Base-by-base conservation (phyloP, 1,140 invertebrate genomes). In the Trichomalopsis sarcophagae region DNA sequence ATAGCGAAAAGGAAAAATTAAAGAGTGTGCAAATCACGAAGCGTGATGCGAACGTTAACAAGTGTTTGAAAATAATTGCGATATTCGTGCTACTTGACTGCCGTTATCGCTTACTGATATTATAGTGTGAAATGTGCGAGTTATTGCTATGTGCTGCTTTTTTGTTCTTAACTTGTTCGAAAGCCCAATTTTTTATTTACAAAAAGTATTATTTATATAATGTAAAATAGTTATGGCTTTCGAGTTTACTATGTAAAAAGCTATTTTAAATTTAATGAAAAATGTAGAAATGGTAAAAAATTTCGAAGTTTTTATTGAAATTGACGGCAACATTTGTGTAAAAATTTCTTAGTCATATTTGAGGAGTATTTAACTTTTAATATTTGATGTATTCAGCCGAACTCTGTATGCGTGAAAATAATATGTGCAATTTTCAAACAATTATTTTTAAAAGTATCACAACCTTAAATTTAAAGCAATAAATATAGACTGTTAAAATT, bases 1-100 rank as follows among this genome's bases (percentile, higher is more conserved):
- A 74, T 44, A n/a, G 13, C 17, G n/a, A 27, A 13, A 21, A 27
- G 21, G 27, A 74, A 74, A 50, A 50, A 73, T 13, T 55, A 36
- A 36, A 36, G 33, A 40, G 73, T 27, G n/a, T 82, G 50, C 40
- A 82, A 55, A 82, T 40, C 75, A 30, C 36, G 36, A 75, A 62
- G 44, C 30, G 3, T 9, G 21, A 23, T 33, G 10, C 69, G 6
- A 66, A 74, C 55, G 7, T 75, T 14, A 36, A 23, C 5, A 40
- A 30, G 23, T 50, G 69, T 66, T 68, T 62, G 5, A 55, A 82
- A 81, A 47, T 14, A 33, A 73, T n/a, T 50, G n/a, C 21, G 3
- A 74, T 76, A 50, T 50, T 2, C 27, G 55, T 40, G 55, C 30
- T 68, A 77, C 73, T 66, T 6, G 11, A 68, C 13, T 69, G 62